Percentiles rank a stretch among this genome's conserved stretches.
Conservation (phyloP, 2,797 vertebrate genomes). For the Enteromius mattozi region DNA sequence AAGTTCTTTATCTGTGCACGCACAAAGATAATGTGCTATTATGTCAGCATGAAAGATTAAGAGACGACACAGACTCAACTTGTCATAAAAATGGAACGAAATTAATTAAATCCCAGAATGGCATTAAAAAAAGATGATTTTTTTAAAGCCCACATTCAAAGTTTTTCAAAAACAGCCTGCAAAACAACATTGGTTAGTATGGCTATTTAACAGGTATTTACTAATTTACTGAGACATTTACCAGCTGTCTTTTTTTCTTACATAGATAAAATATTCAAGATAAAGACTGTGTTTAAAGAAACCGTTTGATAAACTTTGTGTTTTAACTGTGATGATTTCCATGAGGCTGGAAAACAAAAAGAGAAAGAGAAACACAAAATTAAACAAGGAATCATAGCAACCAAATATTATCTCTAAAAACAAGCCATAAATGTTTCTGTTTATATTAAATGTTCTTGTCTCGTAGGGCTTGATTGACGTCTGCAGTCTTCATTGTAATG, state of each 20-base stretch:
- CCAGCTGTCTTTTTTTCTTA: background rate
- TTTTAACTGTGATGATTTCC: conserved; percentile 18
- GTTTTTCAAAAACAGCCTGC: background rate
- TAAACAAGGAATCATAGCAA: conserved; percentile 37
- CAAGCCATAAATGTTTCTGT: background rate
- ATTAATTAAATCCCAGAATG: conserved; percentile 3
- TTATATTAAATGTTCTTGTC: conserved; percentile 5
- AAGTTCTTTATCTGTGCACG: conserved; percentile 2
- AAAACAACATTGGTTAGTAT: background rate
- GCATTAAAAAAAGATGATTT: background rate
- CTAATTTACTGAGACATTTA: conserved; percentile 1
- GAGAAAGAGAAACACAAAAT: conserved; percentile 4
- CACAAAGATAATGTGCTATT: conserved; percentile 6
- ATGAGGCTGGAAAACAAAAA: conserved; percentile 20
- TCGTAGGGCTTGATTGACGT: background rate
- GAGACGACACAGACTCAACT: background rate
- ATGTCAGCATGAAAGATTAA: background rate
- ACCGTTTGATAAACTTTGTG: background rate
- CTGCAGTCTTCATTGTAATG: background rate
- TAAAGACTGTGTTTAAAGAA: conserved; percentile 12
- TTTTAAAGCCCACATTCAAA: background rate
- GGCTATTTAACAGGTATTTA: background rate
- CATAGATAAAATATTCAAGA: background rate
- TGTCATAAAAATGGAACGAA: background rate
- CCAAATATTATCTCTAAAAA: conserved; percentile 27